Evolutionary conservation across 1,140 invertebrate genomes (phyloP).

Genomic region (Ephestia elutella): DNA sequence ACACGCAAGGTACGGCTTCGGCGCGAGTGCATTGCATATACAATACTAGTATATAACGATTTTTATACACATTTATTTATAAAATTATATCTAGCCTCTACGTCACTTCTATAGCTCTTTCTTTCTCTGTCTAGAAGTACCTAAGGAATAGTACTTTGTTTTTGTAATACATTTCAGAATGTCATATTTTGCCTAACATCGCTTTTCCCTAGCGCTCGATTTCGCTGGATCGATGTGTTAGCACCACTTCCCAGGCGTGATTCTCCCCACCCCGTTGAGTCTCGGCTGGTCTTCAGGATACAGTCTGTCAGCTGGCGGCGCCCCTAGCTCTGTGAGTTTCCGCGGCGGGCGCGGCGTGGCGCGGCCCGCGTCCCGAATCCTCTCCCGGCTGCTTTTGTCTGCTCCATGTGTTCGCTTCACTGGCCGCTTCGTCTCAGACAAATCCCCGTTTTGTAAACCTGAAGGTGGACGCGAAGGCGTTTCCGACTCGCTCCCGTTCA

Average conservation of each 20-base stretch:
- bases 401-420: slow-evolving; percentile 54
- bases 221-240: slow-evolving; percentile 16
- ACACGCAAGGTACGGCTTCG: slow-evolving; percentile 6
- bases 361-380: slow-evolving; percentile 34
- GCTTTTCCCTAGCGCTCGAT: no score
- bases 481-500: slow-evolving; percentile 60
- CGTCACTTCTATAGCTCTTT: no score
- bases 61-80: background rate
- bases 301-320: slow-evolving; percentile 53
- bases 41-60: slow-evolving; percentile 2
- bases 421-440: slow-evolving; percentile 39
- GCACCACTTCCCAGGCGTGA: slow-evolving; percentile 43
- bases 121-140: no score
- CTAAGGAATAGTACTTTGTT: no score
- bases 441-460: slow-evolving; percentile 31
- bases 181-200: no score
- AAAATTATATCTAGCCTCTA: no score
- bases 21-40: background rate
- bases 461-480: slow-evolving; percentile 43
- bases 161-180: no score
- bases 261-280: slow-evolving; percentile 13
- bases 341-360: slow-evolving; percentile 48
- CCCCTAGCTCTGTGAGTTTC: slow-evolving; percentile 32
- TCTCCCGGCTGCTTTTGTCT: slow-evolving; percentile 43
- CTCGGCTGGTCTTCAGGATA: slow-evolving; percentile 42